Evolutionary conservation across 2,888 invertebrate species (phyloP), one percentile per base, ranked within the genome.

Genomic region (Nomada ruficornis): DNA sequence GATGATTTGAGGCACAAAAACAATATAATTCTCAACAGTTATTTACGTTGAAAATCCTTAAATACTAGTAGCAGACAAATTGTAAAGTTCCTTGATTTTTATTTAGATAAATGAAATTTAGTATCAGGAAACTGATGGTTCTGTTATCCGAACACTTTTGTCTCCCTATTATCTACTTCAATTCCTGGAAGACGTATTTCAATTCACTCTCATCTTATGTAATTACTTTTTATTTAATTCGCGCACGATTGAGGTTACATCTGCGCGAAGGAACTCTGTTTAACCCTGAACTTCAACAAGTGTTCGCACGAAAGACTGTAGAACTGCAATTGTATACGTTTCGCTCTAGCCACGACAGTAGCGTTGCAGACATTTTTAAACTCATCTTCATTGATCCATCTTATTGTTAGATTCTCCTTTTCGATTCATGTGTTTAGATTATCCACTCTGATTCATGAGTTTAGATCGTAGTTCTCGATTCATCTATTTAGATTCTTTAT

Each of bases 151-250:
- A 29, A 29, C 29, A 7, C 29, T 29, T 29, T 29, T 52, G 15
- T 52, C 18, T n/a, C 18, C 52, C 18, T 52, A n/a, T n/a, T 18
- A 55, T 67, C 15, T 23, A n/a, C 55, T 50, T 42, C 18, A 73
- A 50, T 69, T 78, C 67, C 73, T 73, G 78, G 73, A 52, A 59
- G 15, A 15, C 18, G 73, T 62, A 55, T 73, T 63, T 68, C 71
- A 36, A 73, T 72, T 36, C 57, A 36, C 23, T 18, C 26, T 44
- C 42, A n/a, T 29, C 42, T 77, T 71, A 65, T 52, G 71, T 65
- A 77, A 77, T 59, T 71, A 26, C 26, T 52, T 59, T 74, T 77
- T 65, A 71, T 65, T 50, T 74, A 59, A 65, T 77, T 70, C 63
- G 47, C 47, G 63, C 57, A 57, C 64, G 75, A 29, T 29, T 29